Percentiles rank a stretch among this genome's conserved stretches.
Evolutionary conservation across 2,797 vertebrate genomes (phyloP).

Genomic region (Artibeus lituratus): DNA sequence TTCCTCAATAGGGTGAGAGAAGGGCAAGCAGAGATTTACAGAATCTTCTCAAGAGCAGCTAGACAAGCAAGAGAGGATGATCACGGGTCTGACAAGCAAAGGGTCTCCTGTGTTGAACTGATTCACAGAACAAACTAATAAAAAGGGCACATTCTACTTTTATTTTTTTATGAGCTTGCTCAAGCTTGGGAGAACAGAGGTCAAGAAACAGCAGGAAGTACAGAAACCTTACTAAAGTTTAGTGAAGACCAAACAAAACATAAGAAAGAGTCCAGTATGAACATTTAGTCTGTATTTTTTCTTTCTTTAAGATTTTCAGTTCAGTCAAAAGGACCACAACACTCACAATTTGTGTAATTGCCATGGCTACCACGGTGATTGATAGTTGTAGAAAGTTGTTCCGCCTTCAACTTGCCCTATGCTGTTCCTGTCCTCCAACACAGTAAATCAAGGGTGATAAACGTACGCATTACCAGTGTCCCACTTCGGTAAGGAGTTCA

Average conservation of each 20-base stretch:
- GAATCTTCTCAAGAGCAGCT: background rate
- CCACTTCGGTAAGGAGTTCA: background rate
- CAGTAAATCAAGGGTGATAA: background rate
- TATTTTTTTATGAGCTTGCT: background rate
- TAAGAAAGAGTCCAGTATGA: background rate
- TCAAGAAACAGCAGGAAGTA: background rate
- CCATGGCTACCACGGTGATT: background rate
- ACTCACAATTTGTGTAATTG: background rate
- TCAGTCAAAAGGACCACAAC: background rate
- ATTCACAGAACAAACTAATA: background rate
- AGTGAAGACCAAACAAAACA: background rate
- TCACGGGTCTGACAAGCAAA: background rate
- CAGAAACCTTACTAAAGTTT: background rate
- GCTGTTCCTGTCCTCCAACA: too few species aligned
- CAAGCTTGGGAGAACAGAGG: background rate
- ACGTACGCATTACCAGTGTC: background rate
- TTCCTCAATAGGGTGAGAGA: background rate
- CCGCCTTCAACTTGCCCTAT: background rate
- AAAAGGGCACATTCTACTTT: too few species aligned
- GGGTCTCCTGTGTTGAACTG: background rate
- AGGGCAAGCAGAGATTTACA: background rate
- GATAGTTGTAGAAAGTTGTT: background rate
- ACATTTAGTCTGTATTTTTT: background rate
- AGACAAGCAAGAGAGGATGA: background rate
- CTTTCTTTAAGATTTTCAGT: background rate